Percentiles rank a stretch among this genome's conserved stretches.
Evolutionary conservation across 2,888 invertebrate species (phyloP).

Genomic region (Tachystola acroxantha): DNA sequence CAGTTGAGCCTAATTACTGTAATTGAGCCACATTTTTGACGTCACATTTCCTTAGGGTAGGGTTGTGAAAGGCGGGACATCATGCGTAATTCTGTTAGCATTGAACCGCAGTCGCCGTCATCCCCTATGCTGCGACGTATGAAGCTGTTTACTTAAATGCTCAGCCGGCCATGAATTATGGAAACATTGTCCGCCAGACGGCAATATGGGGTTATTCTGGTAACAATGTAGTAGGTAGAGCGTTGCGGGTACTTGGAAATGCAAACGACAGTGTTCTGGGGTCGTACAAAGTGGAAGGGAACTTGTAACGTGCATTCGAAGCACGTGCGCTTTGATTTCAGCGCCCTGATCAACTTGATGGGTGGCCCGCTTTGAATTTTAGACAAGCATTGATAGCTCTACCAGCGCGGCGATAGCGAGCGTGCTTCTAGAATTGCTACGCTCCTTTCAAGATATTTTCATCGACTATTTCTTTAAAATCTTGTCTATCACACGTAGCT

Average conservation of each 20-base stretch:
- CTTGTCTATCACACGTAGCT: no score
- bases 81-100: slow-evolving; percentile 18
- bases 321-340: slow-evolving; percentile 59
- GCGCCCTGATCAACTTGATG: slow-evolving; percentile 45
- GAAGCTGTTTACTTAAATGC: slow-evolving; percentile 29
- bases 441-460: no score
- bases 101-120: slow-evolving; percentile 18
- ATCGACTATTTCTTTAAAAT: no score
- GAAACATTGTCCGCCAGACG: slow-evolving; percentile 19
- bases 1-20: slow-evolving; percentile 34
- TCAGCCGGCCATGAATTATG: slow-evolving; percentile 32
- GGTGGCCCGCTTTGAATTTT: slow-evolving; percentile 35
- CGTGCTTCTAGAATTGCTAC: no score
- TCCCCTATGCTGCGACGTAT: slow-evolving; percentile 26
- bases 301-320: slow-evolving; percentile 29
- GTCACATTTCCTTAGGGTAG: slow-evolving; percentile 16
- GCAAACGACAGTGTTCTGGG: slow-evolving; percentile 31
- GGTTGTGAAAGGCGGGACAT: slow-evolving; percentile 10
- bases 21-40: slow-evolving; percentile 23
- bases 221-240: slow-evolving; percentile 9
- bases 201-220: slow-evolving; percentile 8
- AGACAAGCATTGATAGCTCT: slow-evolving; percentile 12
- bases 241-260: slow-evolving; percentile 26
- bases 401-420: no score
- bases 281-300: slow-evolving; percentile 21